Evolutionary conservation across 2,113 vertebrate genomes (phyloP).

Genomic region (Triplophysa dalaica): DNA sequence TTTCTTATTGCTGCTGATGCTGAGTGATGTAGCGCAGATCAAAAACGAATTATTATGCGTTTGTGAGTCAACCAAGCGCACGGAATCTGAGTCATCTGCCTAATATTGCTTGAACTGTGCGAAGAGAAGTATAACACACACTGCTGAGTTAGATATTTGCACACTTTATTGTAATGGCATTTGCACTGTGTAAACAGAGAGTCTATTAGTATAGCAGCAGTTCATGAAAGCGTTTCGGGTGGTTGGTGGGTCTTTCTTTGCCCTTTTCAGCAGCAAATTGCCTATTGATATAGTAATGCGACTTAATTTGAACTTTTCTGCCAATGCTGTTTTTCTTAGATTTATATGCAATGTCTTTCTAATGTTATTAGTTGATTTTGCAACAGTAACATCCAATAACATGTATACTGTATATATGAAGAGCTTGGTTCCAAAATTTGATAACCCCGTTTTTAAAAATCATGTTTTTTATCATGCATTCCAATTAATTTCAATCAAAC

Average conservation of each 20-base stretch:
- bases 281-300: too few relatives aligned
- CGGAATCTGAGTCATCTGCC: constrained; percentile 12
- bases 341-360: too few relatives aligned
- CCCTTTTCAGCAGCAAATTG: too few relatives aligned
- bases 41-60: constrained; percentile 27
- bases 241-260: not conserved
- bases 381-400: too few relatives aligned
- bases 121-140: not conserved
- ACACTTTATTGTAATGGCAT: not conserved
- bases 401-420: too few relatives aligned
- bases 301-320: too few relatives aligned
- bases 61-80: constrained; percentile 22
- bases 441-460: too few relatives aligned
- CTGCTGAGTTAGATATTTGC: constrained; percentile 15
- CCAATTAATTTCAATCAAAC: too few relatives aligned
- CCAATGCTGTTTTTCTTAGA: too few relatives aligned
- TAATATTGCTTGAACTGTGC: not conserved
- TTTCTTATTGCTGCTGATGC: constrained; percentile 26
- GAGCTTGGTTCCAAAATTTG: too few relatives aligned
- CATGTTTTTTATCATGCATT: too few relatives aligned
- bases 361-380: too few relatives aligned
- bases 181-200: not conserved
- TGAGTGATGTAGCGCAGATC: constrained; percentile 27
- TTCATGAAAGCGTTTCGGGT: not conserved
- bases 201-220: not conserved